Evolutionary conservation across 2,888 invertebrate species (phyloP).

Genomic region (Pachycephus smyrnensis): DNA sequence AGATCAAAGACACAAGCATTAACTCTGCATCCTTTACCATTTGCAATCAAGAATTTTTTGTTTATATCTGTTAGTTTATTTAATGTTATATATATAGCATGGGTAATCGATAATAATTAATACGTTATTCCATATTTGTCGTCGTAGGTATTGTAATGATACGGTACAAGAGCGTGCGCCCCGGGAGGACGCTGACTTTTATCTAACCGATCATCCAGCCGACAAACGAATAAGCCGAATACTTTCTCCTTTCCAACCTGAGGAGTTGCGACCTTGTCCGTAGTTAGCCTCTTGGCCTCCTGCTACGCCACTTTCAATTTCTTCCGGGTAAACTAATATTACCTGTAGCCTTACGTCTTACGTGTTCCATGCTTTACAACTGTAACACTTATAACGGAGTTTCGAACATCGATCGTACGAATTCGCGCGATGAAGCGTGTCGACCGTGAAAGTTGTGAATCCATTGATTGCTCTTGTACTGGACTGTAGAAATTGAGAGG

Average conservation of each 20-base stretch:
- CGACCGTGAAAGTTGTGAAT: not conserved
- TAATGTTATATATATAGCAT: not conserved
- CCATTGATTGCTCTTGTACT: not conserved
- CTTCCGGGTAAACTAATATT: conserved; percentile 41
- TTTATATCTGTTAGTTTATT: not conserved
- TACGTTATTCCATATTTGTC: not conserved
- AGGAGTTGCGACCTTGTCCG: conserved; percentile 53
- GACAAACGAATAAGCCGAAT: conserved; percentile 43
- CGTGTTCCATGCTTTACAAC: not conserved
- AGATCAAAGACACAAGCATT: not conserved
- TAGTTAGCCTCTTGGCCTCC: conserved; percentile 32
- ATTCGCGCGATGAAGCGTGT: not conserved
- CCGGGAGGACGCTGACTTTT: conserved; percentile 27
- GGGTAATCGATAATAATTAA: not conserved
- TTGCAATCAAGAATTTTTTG: not conserved
- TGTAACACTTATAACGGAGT: not conserved
- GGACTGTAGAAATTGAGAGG: not conserved
- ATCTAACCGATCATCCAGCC: conserved; percentile 21
- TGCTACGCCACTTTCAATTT: conserved; percentile 55
- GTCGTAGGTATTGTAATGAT: conserved; percentile 15
- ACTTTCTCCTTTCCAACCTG: conserved; percentile 54
- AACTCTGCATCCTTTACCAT: too few species aligned
- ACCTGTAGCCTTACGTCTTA: not conserved
- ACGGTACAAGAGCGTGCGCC: conserved; percentile 16
- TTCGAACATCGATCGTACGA: not conserved